phyloP scores from a whole-genome alignment of 2,797 vertebrate species.

The Nannoperca obscura region DNA sequence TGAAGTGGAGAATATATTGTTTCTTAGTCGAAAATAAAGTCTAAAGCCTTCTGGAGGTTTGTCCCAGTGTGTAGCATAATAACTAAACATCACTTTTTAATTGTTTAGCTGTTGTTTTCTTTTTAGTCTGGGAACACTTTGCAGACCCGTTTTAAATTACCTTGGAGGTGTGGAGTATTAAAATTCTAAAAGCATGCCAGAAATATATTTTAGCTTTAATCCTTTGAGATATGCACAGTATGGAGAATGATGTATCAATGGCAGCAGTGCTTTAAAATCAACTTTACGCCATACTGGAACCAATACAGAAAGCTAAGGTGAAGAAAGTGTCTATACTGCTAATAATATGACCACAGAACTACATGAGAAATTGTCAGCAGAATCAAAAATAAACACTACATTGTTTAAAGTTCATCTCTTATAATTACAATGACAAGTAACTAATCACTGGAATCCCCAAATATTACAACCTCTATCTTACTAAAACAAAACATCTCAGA shows the following conservation, averaged over 20 bases:
- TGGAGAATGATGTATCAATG: neutral
- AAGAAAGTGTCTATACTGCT: neutral
- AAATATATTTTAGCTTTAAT: conserved; percentile 10
- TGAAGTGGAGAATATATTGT: accelerated
- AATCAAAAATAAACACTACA: neutral
- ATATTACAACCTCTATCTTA: conserved; percentile 14
- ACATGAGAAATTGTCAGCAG: neutral
- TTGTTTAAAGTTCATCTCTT: neutral
- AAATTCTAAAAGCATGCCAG: neutral
- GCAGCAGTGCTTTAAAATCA: neutral
- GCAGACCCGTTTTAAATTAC: neutral
- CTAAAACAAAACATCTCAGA: conserved; percentile 8
- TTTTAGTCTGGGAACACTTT: neutral
- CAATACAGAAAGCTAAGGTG: neutral
- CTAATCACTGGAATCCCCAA: neutral
- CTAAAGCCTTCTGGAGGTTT: neutral
- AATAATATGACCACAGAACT: conserved; percentile 11
- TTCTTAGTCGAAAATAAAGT: neutral
- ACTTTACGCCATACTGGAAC: neutral
- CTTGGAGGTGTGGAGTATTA: neutral
- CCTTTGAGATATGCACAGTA: neutral
- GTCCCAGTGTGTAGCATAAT: neutral
- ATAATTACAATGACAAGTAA: neutral
- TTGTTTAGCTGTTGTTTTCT: neutral
- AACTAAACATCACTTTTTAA: neutral